These are phyloP conservation scores for Plagiodera versicolora DNA, from an alignment of 2,888 invertebrate species.

Conservation along the genomic window DNA sequence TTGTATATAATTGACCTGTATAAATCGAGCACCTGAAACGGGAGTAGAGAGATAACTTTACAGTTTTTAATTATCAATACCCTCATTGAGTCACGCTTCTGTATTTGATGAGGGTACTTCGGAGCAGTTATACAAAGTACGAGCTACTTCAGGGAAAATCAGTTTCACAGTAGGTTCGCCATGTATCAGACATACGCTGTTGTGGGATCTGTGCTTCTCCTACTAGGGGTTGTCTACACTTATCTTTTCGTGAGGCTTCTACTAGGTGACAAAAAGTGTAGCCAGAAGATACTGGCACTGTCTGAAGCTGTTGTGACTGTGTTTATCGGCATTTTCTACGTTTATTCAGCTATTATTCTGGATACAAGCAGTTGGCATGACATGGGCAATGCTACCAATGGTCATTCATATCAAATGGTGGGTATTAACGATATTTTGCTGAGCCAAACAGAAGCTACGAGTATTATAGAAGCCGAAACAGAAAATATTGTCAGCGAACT, in stretches of 20 bases:
- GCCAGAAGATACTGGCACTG: conserved; percentile 34
- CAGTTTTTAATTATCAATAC: conserved; percentile 23
- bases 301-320: conserved; percentile 47
- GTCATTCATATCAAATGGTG: conserved; percentile 1
- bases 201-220: conserved; percentile 42
- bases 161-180: conserved; percentile 23
- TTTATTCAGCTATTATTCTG: conserved; percentile 38
- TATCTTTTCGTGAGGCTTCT: conserved; percentile 42
- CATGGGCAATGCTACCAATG: conserved; percentile 26
- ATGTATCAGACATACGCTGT: conserved; percentile 47
- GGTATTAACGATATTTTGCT: not conserved
- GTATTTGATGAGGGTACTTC: conserved; percentile 22
- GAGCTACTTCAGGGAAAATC: conserved; percentile 11
- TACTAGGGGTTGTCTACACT: conserved; percentile 39
- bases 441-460: conserved; percentile 1
- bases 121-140: conserved; percentile 1
- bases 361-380: conserved; percentile 19
- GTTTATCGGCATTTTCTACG: conserved; percentile 47
- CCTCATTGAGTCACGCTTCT: conserved; percentile 17
- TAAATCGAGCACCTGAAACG: conserved; percentile 11
- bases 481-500: conserved; percentile 9
- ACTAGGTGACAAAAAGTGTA: conserved; percentile 31
- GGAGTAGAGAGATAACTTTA: conserved; percentile 21
- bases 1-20: conserved; percentile 20
- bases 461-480: conserved; percentile 4